Evolutionary conservation across 2,888 invertebrate genomes (phyloP).

Genomic region (Apodemia zela): DNA sequence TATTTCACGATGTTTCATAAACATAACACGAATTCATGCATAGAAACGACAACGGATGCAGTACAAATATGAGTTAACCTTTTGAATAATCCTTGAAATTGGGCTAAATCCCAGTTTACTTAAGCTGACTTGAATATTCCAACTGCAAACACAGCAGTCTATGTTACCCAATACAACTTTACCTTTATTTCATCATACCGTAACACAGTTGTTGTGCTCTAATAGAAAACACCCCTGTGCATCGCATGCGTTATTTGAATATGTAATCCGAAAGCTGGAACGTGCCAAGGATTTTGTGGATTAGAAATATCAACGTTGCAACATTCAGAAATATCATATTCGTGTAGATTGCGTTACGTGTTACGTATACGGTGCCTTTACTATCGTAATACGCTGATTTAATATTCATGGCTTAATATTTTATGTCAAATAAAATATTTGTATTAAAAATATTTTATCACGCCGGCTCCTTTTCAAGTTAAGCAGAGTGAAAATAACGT

Average conservation of each 20-base stretch:
- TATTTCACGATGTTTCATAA: slow-evolving; percentile 2
- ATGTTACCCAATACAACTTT: slow-evolving; percentile 36
- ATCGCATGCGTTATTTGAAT: slow-evolving; percentile 56
- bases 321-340: slow-evolving; percentile 14
- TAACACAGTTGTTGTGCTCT: slow-evolving; percentile 23
- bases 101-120: slow-evolving; percentile 61
- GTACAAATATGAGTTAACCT: slow-evolving; percentile 41
- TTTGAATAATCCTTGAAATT: slow-evolving; percentile 57
- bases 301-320: slow-evolving; percentile 39
- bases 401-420: not conserved
- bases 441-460: too few species aligned
- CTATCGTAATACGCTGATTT: not conserved
- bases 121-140: slow-evolving; percentile 38
- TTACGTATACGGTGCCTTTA: not conserved
- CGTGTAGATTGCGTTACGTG: slow-evolving; percentile 1
- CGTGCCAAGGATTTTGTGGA: slow-evolving; percentile 60
- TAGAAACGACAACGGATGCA: slow-evolving; percentile 21
- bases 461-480: too few species aligned
- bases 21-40: slow-evolving; percentile 27
- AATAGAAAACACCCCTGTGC: slow-evolving; percentile 32
- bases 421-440: too few species aligned
- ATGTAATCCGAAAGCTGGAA: slow-evolving; percentile 50
- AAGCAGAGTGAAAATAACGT: too few species aligned
- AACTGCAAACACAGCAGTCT: slow-evolving; percentile 41
- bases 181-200: slow-evolving; percentile 31